These are phyloP conservation scores for Trinorchestia longiramus DNA, from an alignment of 1,140 invertebrate genomes.

Conservation along the genomic window DNA sequence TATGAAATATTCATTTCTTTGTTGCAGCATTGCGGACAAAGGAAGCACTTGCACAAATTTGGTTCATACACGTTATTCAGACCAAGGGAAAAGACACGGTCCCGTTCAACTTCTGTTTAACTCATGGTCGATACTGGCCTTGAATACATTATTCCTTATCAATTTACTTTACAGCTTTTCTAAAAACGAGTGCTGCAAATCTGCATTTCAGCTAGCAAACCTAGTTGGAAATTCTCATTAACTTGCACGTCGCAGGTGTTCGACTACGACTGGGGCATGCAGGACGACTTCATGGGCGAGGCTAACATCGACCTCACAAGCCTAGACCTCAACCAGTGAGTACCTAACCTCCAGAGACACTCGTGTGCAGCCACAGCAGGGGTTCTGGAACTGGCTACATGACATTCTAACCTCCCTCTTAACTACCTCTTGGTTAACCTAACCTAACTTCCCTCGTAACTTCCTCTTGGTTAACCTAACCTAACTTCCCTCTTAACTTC, in stretches of 20 bases:
- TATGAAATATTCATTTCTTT: too few relatives aligned
- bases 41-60: background rate
- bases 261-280: constrained; percentile 87
- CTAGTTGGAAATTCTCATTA: background rate
- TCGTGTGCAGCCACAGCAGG: too few relatives aligned
- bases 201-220: background rate
- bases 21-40: background rate
- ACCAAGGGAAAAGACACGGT: background rate
- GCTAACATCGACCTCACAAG: constrained; percentile 86
- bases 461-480: too few relatives aligned
- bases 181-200: background rate
- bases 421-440: too few relatives aligned
- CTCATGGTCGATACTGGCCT: background rate
- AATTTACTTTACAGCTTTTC: background rate
- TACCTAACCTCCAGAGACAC: constrained; percentile 48
- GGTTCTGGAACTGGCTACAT: too few relatives aligned
- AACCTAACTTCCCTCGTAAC: too few relatives aligned
- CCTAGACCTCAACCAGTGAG: constrained; percentile 83
- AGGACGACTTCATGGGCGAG: constrained; percentile 98
- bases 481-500: too few relatives aligned
- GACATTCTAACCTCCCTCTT: too few relatives aligned
- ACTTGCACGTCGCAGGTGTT: background rate
- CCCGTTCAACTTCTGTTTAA: background rate
- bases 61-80: background rate
- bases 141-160: background rate